phyloP scores from a whole-genome alignment of 2,113 vertebrate genomes.

The Cheirogaleus medius region DNA sequence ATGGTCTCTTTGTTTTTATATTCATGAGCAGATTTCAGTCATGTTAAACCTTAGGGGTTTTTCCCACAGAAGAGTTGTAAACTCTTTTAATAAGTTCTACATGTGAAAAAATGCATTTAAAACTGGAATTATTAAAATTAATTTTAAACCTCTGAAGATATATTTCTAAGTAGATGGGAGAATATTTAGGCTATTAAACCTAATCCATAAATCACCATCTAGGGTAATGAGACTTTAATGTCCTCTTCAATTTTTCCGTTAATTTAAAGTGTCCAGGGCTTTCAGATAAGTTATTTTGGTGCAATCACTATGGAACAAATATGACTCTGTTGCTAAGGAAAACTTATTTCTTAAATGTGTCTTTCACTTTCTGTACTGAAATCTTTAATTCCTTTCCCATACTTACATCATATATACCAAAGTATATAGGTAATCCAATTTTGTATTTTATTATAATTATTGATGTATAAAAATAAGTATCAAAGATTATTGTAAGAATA shows the following conservation, averaged over 20 bases:
- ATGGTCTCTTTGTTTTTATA: neutral
- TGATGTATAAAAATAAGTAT: neutral
- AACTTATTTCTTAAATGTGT: neutral
- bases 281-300: constrained; percentile 37
- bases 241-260: constrained; percentile 59
- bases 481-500: neutral
- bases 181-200: constrained; percentile 51
- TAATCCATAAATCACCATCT: constrained; percentile 47
- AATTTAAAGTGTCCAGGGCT: constrained; percentile 34
- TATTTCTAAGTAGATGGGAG: constrained; percentile 52
- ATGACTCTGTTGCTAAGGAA: constrained; percentile 37
- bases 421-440: neutral
- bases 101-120: neutral
- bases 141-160: constrained; percentile 17
- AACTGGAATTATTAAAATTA: constrained; percentile 46
- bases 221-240: constrained; percentile 68
- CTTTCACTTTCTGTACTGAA: neutral
- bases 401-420: neutral
- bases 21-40: constrained; percentile 8
- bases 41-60: neutral
- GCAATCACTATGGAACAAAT: neutral
- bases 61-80: neutral
- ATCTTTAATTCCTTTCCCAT: neutral
- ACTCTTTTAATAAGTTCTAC: neutral
- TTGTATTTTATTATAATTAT: neutral